Evolutionary conservation across 2,888 invertebrate species (phyloP).

Genomic region (Opisthograptis luteolata): DNA sequence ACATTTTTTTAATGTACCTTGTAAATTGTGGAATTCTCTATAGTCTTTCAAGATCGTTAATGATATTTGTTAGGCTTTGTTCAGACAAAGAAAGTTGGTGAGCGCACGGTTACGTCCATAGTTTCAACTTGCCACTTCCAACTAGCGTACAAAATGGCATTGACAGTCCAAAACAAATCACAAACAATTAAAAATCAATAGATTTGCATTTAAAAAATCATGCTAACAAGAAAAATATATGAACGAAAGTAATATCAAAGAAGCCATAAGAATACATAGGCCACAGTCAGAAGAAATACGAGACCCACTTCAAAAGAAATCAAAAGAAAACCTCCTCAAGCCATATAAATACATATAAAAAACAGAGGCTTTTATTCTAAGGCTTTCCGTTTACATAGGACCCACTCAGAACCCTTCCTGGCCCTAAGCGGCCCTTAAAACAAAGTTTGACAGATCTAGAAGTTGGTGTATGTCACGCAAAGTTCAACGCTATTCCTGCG

Average conservation of each 20-base stretch:
- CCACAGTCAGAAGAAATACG: conserved; percentile 11
- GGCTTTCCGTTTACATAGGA: conserved; percentile 27
- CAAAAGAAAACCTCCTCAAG: conserved; percentile 17
- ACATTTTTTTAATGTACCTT: too few relatives aligned
- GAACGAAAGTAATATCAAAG: conserved; percentile 3
- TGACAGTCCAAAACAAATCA: too few relatives aligned
- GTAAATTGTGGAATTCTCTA: too few relatives aligned
- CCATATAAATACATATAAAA: conserved; percentile 10
- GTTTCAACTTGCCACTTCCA: too few relatives aligned
- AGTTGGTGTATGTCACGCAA: conserved; percentile 40
- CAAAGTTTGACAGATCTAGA: conserved; percentile 27
- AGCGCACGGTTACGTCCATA: too few relatives aligned
- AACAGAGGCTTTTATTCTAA: conserved; percentile 14
- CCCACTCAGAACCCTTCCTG: conserved; percentile 19
- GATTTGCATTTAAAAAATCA: too few relatives aligned
- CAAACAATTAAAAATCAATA: too few relatives aligned
- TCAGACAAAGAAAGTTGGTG: too few relatives aligned
- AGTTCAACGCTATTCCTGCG: conserved; percentile 31
- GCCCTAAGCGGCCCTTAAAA: conserved; percentile 17
- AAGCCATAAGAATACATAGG: too few relatives aligned
- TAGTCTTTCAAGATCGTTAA: too few relatives aligned
- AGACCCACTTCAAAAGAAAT: conserved; percentile 19
- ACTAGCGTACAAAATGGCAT: too few relatives aligned
- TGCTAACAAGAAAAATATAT: neutral
- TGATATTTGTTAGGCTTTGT: too few relatives aligned